These are phyloP conservation scores for Battus philenor DNA, from an alignment of 1,140 invertebrate genomes.

Conservation along the genomic window DNA sequence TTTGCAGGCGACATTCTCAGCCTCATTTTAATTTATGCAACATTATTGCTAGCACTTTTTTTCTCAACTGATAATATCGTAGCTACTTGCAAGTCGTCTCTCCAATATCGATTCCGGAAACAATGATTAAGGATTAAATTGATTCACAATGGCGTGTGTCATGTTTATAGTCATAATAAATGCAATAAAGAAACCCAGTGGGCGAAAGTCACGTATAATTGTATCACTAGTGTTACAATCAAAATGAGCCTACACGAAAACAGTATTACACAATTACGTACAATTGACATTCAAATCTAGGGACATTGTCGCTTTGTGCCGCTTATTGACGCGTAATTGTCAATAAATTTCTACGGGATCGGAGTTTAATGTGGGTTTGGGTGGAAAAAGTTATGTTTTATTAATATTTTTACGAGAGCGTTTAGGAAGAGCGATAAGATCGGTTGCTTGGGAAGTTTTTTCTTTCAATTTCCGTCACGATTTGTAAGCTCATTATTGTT, in stretches of 20 bases:
- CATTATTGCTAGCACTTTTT: background rate
- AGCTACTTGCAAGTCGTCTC: too few species aligned
- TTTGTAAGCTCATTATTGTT: conserved; percentile 72
- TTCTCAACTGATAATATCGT: too few species aligned
- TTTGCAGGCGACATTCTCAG: conserved; percentile 53
- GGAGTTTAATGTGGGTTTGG: conserved; percentile 73
- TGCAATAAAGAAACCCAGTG: conserved; percentile 48
- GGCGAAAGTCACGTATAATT: conserved; percentile 67
- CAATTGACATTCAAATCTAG: conserved; percentile 75
- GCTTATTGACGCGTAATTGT: conserved; percentile 73
- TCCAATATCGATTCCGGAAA: conserved; percentile 40
- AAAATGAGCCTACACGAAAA: conserved; percentile 69
- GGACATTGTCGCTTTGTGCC: conserved; percentile 71
- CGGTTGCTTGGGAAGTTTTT: conserved; percentile 69
- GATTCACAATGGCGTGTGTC: conserved; percentile 50
- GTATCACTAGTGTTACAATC: conserved; percentile 62
- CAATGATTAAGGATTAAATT: conserved; percentile 42
- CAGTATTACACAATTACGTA: conserved; percentile 70
- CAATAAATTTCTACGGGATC: conserved; percentile 73
- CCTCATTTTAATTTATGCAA: conserved; percentile 44
- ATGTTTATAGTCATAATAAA: conserved; percentile 64
- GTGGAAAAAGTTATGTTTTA: conserved; percentile 76
- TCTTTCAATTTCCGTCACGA: conserved; percentile 75
- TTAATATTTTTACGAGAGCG: conserved; percentile 76
- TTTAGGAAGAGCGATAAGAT: conserved; percentile 69